Base-by-base conservation (phyloP, 2,113 vertebrate species). In the Indicator indicator region DNA sequence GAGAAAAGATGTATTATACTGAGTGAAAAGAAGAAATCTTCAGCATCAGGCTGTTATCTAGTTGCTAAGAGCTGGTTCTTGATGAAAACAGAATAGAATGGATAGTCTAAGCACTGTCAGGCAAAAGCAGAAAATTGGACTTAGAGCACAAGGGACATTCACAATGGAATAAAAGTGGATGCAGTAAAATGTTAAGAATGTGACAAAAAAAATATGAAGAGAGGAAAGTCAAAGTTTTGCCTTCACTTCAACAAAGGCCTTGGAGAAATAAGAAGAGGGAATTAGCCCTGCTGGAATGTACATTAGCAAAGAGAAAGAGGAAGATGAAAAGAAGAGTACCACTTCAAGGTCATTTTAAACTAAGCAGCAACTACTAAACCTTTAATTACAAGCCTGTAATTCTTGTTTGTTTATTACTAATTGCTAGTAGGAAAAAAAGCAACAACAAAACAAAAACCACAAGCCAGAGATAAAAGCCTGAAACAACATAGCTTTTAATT, bases 51-150 rank as follows among this genome's bases (percentile, higher is more conserved):
- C 85, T 3, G 89, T 91, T 95, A 95, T 73, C 93, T 93, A 91
- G 90, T 83, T 95, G 83, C 95, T 92, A 86, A 86, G 88, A 83
- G 58, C 83, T 96, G 80, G 73, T 75, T 88, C 86, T 90, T 88
- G 63, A 90, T 75, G 89, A 88, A 97, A 95, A 95, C 86, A 94
- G 88, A 91, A 95, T 32, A 90, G 80, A 95, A 95, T 69, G 36
- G 91, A 82, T 86, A 90, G 83, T 91, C 93, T 90, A 94, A 93
- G 73, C 54, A 93, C 27, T 81, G 54, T n/a, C 65, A 80, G 76
- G 91, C 84, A 88, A 88, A 96, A 93, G 89, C 69, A 91, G 94
- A 95, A 94, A 96, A 96, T 90, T 89, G 88, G 95, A 91, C 91
- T 93, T 86, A 2, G 24, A 95, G 88, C 91, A 93, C 62, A 88